A percentile compares a stretch with the other conserved stretches of the same genome.
These are phyloP conservation scores for Lathamus discolor DNA, from an alignment of 2,113 vertebrate species.

Conservation along the genomic window DNA sequence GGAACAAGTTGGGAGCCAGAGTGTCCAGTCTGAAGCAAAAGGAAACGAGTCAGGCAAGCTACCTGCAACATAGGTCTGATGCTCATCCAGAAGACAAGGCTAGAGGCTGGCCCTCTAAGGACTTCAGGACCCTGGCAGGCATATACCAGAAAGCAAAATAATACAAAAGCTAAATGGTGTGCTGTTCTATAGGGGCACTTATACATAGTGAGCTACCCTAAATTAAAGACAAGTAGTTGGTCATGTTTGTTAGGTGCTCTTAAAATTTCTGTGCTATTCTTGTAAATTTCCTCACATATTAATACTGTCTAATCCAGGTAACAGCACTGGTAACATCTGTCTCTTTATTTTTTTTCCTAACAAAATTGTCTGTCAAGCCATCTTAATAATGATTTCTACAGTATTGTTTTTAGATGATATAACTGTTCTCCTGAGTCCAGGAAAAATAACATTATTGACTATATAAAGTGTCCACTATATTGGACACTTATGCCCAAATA, in stretches of 20 bases:
- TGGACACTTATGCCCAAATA: not conserved
- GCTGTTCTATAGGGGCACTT: not conserved
- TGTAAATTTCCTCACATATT: not conserved
- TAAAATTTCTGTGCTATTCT: not conserved
- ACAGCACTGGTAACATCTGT: not conserved
- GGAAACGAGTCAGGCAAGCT: not conserved
- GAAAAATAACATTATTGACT: not conserved
- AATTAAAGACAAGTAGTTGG: not conserved
- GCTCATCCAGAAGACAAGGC: not conserved
- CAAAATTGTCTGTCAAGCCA: not conserved
- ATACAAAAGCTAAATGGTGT: not conserved
- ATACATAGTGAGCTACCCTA: not conserved
- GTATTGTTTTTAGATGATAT: not conserved
- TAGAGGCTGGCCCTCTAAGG: not conserved
- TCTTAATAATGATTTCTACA: not conserved
- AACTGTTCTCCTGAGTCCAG: not conserved
- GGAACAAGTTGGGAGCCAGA: fast-evolving
- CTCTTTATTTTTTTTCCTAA: not conserved
- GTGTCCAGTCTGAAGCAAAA: not conserved
- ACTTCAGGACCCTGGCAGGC: not conserved
- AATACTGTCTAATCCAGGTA: not conserved
- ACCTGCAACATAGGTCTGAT: not conserved
- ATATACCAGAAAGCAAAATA: not conserved
- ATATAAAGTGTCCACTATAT: not conserved
- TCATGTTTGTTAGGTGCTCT: not conserved